Conservation (phyloP, 2,797 vertebrate species). For the Orientallactaga sibirica region DNA sequence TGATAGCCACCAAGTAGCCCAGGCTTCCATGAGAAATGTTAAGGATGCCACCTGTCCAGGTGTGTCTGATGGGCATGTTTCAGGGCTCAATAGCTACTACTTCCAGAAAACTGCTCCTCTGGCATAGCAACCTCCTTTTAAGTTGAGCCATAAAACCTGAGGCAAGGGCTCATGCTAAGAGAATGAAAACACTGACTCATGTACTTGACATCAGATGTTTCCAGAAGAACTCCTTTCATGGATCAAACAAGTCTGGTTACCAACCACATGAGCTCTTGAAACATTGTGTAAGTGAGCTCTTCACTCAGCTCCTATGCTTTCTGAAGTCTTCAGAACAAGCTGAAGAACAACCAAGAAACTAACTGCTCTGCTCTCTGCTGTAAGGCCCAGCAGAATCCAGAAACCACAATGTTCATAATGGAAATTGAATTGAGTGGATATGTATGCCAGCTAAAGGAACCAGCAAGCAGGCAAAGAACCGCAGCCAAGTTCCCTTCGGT, state of each 20-base stretch:
- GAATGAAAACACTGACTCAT: neutral
- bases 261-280: neutral
- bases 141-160: neutral
- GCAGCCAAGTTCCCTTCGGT: neutral
- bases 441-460: neutral
- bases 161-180: neutral
- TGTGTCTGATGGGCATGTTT: neutral
- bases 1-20: neutral
- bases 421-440: neutral
- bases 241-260: neutral
- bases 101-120: neutral
- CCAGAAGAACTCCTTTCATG: slow-evolving; percentile 14
- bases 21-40: neutral
- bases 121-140: neutral
- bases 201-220: neutral
- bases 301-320: neutral
- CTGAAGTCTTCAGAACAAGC: neutral
- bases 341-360: neutral
- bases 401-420: neutral
- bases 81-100: neutral
- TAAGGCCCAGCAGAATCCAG: neutral
- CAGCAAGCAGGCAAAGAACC: neutral
- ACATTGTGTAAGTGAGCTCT: neutral
- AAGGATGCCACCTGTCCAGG: neutral
- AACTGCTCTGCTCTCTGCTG: neutral